Conservation (phyloP, 1,140 invertebrate species). For the Lycorma delicatula region DNA sequence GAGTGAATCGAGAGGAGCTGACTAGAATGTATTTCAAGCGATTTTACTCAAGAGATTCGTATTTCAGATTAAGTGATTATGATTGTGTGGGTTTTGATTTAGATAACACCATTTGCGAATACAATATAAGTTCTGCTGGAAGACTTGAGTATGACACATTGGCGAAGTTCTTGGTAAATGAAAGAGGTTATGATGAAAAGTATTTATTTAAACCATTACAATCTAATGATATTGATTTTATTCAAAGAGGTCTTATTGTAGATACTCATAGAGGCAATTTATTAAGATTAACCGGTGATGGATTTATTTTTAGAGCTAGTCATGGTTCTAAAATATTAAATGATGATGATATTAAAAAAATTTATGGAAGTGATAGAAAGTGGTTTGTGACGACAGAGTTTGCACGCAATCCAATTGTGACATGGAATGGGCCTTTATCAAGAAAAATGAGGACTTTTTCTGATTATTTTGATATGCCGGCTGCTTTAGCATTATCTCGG, state of each 20-base stretch:
- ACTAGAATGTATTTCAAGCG: too few species aligned
- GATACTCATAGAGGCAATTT: constrained; percentile 66
- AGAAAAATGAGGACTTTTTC: constrained; percentile 54
- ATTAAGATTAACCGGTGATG: constrained; percentile 51
- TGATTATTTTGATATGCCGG: constrained; percentile 69
- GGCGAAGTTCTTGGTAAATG: constrained; percentile 50
- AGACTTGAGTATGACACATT: constrained; percentile 54
- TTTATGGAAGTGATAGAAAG: constrained; percentile 49
- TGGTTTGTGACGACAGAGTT: constrained; percentile 51
- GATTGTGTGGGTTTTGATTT: constrained; percentile 75
- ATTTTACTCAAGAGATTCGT: too few species aligned
- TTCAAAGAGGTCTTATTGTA: constrained; percentile 66
- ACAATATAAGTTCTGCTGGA: constrained; percentile 53
- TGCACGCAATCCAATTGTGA: constrained; percentile 44
- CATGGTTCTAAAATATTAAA: constrained; percentile 59
- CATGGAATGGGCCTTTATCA: constrained; percentile 52
- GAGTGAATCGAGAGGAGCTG: too few species aligned
- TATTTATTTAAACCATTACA: constrained; percentile 45
- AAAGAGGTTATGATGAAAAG: constrained; percentile 48
- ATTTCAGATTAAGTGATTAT: constrained; percentile 50
- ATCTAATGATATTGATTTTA: constrained; percentile 49
- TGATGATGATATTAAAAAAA: constrained; percentile 46
- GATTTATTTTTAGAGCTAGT: constrained; percentile 51
- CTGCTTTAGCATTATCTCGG: constrained; percentile 57
- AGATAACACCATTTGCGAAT: constrained; percentile 62